These are phyloP conservation scores for Vanessa atalanta DNA, from an alignment of 1,140 invertebrate genomes.

Conservation along the genomic window DNA sequence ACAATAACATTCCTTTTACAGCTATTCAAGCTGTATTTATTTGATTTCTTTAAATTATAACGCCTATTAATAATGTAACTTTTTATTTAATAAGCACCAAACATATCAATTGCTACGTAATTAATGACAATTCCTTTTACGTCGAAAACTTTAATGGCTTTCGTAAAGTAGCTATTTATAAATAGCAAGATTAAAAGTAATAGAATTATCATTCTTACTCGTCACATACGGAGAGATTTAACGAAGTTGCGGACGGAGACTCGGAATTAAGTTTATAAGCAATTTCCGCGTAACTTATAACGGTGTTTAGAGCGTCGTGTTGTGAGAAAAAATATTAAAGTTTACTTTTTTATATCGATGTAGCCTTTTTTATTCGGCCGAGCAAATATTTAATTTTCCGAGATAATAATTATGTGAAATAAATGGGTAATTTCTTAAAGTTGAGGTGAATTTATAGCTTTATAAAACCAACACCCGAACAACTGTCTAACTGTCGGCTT, in stretches of 20 bases:
- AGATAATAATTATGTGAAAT: background rate
- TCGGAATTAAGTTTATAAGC: slow-evolving; percentile 35
- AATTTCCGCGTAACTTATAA: slow-evolving; percentile 35
- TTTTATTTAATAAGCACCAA: no score
- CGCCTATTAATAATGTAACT: no score
- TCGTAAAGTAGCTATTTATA: background rate
- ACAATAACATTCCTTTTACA: background rate
- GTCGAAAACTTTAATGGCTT: background rate
- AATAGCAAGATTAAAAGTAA: background rate
- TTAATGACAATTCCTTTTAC: no score
- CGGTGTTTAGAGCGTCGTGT: slow-evolving; percentile 16
- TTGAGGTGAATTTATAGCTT: slow-evolving; percentile 68
- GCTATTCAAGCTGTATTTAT: no score
- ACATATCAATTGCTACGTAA: no score
- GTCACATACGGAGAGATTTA: slow-evolving; percentile 27
- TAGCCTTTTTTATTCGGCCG: no score
- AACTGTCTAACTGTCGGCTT: slow-evolving; percentile 47
- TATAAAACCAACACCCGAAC: slow-evolving; percentile 57
- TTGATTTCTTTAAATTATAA: no score
- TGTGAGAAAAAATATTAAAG: slow-evolving; percentile 5
- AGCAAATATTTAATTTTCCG: no score
- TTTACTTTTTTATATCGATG: background rate
- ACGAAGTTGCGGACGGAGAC: slow-evolving; percentile 34
- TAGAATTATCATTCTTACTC: slow-evolving; percentile 29
- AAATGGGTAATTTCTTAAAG: slow-evolving; percentile 49